These are phyloP conservation scores for Halcyon smyrnensis DNA, from an alignment of 2,797 vertebrate species.

Conservation along the genomic window DNA sequence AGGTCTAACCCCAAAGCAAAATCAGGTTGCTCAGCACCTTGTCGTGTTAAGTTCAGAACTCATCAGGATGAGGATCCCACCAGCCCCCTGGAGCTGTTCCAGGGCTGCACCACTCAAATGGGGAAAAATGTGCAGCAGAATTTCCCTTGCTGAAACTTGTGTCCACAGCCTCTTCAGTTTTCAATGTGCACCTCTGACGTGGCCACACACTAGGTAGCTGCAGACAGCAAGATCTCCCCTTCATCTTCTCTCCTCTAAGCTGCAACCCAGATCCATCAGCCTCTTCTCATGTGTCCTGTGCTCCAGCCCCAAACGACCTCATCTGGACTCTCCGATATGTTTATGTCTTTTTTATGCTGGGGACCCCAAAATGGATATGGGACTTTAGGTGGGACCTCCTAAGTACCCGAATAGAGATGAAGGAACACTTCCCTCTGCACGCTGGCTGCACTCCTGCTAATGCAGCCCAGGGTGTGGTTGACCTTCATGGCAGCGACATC, in stretches of 20 bases:
- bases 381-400: neutral
- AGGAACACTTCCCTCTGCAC: neutral
- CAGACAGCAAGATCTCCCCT: neutral
- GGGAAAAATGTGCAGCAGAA: neutral
- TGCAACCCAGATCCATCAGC: neutral
- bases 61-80: neutral
- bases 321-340: neutral
- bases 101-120: neutral
- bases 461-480: neutral
- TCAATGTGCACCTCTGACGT: accelerated
- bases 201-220: neutral
- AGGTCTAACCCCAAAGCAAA: neutral
- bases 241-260: neutral
- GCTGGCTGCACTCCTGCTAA: neutral
- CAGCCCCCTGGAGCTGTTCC: neutral
- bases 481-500: neutral
- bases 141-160: neutral
- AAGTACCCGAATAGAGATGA: neutral
- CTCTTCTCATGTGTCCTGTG: neutral
- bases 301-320: neutral
- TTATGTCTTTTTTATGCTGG: neutral
- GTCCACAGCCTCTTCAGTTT: neutral
- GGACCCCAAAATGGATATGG: neutral
- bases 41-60: neutral
- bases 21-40: neutral